Base-by-base conservation (phyloP, 2,888 invertebrate genomes). In the Stictocephala bisonia region DNA sequence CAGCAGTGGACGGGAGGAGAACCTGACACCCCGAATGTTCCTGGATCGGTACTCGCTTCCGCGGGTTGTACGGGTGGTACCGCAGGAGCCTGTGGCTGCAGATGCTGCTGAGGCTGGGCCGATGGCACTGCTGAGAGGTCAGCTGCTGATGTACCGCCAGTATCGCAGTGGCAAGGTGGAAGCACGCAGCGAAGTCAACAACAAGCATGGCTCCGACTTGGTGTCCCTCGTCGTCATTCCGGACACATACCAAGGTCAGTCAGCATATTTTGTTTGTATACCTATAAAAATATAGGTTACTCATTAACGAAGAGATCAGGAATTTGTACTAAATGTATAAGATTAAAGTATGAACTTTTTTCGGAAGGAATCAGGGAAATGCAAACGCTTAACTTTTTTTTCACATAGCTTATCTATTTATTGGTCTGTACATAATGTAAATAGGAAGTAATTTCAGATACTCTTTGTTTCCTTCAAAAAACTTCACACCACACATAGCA, bases 161-260 rank as follows among this genome's bases (percentile, higher is more conserved):
- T 85, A 86, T 78, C 83, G 84, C 71, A 84, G 85, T 75, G 84
- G 84, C 77, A 86, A 86, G 80, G 85, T 86, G 15, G 82, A 83
- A 76, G 84, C 83, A 3, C 80, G 82, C 68, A 83, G 82, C 58
- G 79, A 81, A 26, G 74, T 58, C 58, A 81, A 81, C 77, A 78
- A 78, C 3, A 78, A 79, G 48, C 79, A 79, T 72, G 79, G 79
- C 71, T 80, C 79, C 50, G 80, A 81, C 60, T 77, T 80, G 74
- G 85, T 85, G 71, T 84, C 85, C 73, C 83, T 85, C 72, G 82
- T 86, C 73, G 85, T 86, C 79, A 85, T 86, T 77, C 86, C 86
- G 35, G 86, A 86, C 76, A 84, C 85, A 76, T 86, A 86, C 80
- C 83, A 85, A 77, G 86, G 86, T 86, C 76, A 82, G 81, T n/a